Evolutionary conservation across 2,113 vertebrate genomes (phyloP).

Genomic region (Pogona vitticeps): DNA sequence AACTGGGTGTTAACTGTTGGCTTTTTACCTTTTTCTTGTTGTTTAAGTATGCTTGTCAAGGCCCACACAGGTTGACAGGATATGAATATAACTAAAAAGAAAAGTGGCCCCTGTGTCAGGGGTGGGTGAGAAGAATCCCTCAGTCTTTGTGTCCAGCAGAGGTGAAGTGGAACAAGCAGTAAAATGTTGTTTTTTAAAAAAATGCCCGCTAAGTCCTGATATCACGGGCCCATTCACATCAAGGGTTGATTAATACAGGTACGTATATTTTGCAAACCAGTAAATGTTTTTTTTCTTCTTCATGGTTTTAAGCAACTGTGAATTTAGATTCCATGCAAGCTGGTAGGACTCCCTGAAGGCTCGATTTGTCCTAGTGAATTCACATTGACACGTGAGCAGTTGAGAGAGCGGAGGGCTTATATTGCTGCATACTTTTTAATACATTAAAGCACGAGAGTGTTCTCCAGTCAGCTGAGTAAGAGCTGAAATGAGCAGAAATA

Average conservation of each 20-base stretch:
- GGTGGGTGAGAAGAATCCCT: constrained; percentile 26
- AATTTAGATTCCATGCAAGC: no score
- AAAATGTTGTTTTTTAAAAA: neutral
- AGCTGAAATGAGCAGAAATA: constrained; percentile 31
- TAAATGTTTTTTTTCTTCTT: neutral
- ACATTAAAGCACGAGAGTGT: constrained; percentile 10
- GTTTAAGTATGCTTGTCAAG: constrained; percentile 40
- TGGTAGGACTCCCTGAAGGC: neutral
- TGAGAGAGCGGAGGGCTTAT: constrained; percentile 15
- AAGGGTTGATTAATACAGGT: neutral
- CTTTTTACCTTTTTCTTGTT: constrained; percentile 20
- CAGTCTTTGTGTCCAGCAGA: neutral
- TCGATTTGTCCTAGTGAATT: neutral
- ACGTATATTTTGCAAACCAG: neutral
- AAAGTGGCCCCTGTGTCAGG: neutral
- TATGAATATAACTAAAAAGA: constrained; percentile 35
- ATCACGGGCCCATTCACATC: neutral
- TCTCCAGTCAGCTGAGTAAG: constrained; percentile 23
- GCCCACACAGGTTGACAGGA: constrained; percentile 6
- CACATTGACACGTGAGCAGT: constrained; percentile 6
- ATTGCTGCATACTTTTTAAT: constrained; percentile 1
- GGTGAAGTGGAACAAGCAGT: neutral
- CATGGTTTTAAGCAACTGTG: no score
- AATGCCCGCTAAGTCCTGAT: neutral
- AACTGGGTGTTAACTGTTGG: constrained; percentile 22